Evolutionary conservation across 1,140 invertebrate species (phyloP).

Genomic region (Rhizoglyphus robini): DNA sequence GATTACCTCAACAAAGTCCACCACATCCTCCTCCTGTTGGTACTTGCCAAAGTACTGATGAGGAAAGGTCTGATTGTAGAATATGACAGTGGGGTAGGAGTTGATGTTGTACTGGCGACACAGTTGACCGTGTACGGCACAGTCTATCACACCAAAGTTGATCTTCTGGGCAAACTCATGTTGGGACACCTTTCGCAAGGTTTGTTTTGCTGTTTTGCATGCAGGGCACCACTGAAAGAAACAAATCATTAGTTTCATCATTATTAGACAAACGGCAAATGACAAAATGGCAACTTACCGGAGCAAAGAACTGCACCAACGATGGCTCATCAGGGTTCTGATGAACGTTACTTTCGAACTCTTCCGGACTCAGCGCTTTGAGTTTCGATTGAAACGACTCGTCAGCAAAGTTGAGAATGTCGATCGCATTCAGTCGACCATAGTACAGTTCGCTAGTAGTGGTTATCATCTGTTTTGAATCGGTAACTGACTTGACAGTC

Average conservation of each 20-base stretch:
- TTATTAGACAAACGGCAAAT: conserved; percentile 13
- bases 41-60: conserved; percentile 47
- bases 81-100: conserved; percentile 57
- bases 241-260: conserved; percentile 11
- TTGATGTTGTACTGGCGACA: conserved; percentile 47
- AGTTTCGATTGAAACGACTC: conserved; percentile 48
- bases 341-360: conserved; percentile 34
- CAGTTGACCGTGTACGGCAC: conserved; percentile 36
- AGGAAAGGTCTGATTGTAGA: conserved; percentile 48
- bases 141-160: conserved; percentile 50
- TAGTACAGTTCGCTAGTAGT: neutral
- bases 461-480: conserved; percentile 42
- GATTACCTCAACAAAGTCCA: conserved; percentile 50
- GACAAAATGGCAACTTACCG: conserved; percentile 34
- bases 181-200: conserved; percentile 52
- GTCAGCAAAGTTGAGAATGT: conserved; percentile 51
- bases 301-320: conserved; percentile 66
- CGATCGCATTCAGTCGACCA: conserved; percentile 44
- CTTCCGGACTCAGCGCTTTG: conserved; percentile 45
- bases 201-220: conserved; percentile 54
- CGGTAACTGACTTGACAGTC: conserved; percentile 52
- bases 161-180: conserved; percentile 32
- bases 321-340: conserved; percentile 37
- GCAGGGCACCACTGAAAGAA: conserved; percentile 55
- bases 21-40: conserved; percentile 40